Conservation (phyloP, 1,140 invertebrate species). For the Drusus annulatus region DNA sequence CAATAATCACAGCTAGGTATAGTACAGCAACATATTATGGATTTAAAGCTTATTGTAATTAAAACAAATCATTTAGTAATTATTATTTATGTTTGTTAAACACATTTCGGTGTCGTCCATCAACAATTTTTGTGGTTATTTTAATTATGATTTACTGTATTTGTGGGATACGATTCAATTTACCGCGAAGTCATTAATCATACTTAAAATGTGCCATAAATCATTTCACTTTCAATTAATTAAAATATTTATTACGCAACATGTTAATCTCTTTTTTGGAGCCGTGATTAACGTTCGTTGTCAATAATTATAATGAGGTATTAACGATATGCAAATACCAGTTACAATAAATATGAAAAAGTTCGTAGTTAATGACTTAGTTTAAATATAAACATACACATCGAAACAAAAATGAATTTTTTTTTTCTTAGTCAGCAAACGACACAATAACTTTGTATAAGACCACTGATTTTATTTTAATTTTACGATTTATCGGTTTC, state of each 20-base stretch:
- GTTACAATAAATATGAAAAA: too few relatives aligned
- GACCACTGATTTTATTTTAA: too few relatives aligned
- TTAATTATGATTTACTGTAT: not conserved
- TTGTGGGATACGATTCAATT: slow-evolving; percentile 5
- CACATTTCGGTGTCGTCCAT: not conserved
- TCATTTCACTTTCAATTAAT: slow-evolving; percentile 3
- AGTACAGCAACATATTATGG: too few relatives aligned
- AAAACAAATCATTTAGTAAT: not conserved
- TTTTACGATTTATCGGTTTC: too few relatives aligned
- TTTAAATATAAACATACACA: too few relatives aligned
- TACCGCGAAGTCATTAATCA: not conserved
- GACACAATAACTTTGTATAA: too few relatives aligned
- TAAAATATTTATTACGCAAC: not conserved
- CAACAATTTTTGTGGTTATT: not conserved
- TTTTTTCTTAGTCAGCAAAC: too few relatives aligned
- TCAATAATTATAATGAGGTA: too few relatives aligned
- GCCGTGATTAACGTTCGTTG: not conserved
- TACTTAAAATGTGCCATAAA: not conserved
- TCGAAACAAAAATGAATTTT: too few relatives aligned
- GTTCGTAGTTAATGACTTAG: too few relatives aligned
- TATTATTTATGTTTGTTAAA: not conserved
- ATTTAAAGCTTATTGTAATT: not conserved
- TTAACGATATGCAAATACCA: too few relatives aligned
- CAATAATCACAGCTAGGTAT: too few relatives aligned
- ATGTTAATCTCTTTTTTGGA: not conserved